A percentile compares a stretch with the other conserved stretches of the same genome.
Evolutionary conservation across 2,797 vertebrate species (phyloP).

Genomic region (Todus mexicanus): DNA sequence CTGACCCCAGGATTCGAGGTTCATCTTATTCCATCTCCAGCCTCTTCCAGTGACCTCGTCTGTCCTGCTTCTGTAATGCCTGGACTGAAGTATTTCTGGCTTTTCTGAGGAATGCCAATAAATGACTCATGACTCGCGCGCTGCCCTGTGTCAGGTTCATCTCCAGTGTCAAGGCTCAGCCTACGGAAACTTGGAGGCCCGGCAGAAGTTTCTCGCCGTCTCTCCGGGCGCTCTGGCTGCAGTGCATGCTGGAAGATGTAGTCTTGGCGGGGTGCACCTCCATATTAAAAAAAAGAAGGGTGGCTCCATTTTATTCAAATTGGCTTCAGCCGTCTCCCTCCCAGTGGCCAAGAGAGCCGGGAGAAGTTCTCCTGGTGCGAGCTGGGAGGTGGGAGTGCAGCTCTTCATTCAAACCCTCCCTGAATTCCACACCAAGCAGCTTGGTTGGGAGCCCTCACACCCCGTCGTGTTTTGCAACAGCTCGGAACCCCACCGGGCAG

Average conservation of each 20-base stretch:
- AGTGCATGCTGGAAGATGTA: slow-evolving; percentile 56
- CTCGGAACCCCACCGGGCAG: background rate
- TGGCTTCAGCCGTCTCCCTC: background rate
- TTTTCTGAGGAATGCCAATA: slow-evolving; percentile 1
- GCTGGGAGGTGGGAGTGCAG: background rate
- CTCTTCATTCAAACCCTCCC: background rate
- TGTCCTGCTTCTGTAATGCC: background rate
- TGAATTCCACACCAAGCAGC: background rate
- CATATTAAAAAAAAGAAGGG: slow-evolving; percentile 41
- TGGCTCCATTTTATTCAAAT: slow-evolving; percentile 53
- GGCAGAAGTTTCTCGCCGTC: background rate
- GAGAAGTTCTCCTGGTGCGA: background rate
- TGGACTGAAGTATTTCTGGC: background rate
- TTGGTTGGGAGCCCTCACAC: background rate
- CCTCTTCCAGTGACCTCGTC: background rate
- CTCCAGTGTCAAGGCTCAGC: background rate
- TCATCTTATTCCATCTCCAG: background rate
- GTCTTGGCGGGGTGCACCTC: slow-evolving; percentile 21
- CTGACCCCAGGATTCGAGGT: background rate
- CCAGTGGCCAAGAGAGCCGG: background rate
- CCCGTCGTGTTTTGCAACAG: slow-evolving; percentile 13
- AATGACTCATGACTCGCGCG: accelerated
- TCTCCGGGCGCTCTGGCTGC: background rate
- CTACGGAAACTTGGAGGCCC: background rate
- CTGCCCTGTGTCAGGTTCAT: slow-evolving; percentile 5